These are phyloP conservation scores for Arothron firmamentum DNA, from an alignment of 2,113 vertebrate species.

Conservation along the genomic window DNA sequence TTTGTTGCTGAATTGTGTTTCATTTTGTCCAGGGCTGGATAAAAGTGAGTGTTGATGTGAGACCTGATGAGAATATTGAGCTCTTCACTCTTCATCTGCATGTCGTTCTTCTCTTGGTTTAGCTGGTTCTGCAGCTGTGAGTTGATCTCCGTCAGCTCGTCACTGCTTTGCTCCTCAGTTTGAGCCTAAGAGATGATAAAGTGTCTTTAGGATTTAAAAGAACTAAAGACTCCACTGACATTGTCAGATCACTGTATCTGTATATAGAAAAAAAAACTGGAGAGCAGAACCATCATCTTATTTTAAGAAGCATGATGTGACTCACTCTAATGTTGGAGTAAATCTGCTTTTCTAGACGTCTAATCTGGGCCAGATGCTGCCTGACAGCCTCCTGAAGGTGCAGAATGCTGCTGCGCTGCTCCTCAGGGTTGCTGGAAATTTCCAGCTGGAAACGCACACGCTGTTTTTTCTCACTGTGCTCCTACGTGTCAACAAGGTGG, in stretches of 20 bases:
- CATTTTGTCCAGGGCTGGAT: background rate
- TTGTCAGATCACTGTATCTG: too few relatives aligned
- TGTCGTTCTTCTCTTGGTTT: slow-evolving; percentile 89
- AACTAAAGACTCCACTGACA: too few relatives aligned
- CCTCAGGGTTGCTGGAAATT: slow-evolving; percentile 97
- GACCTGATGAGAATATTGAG: slow-evolving; percentile 98
- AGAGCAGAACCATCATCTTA: background rate
- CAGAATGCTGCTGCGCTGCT: slow-evolving; percentile 95
- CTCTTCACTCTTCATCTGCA: slow-evolving; percentile 97
- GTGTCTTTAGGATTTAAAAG: background rate
- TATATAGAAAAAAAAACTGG: background rate
- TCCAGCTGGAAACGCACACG: slow-evolving; percentile 97
- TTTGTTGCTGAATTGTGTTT: background rate
- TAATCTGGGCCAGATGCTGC: slow-evolving; percentile 92
- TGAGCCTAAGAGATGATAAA: slow-evolving; percentile 75
- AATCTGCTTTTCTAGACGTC: slow-evolving; percentile 95
- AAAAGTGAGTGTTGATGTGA: background rate
- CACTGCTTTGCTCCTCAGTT: slow-evolving; percentile 83
- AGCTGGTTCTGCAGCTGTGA: slow-evolving; percentile 90
- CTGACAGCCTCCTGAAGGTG: slow-evolving; percentile 94
- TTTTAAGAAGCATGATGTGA: background rate
- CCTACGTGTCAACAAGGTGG: slow-evolving; percentile 65
- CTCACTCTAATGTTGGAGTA: slow-evolving; percentile 91
- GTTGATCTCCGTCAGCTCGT: slow-evolving; percentile 85
- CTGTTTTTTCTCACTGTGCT: slow-evolving; percentile 98